Percentiles rank a stretch among this genome's conserved stretches.
phyloP scores from a whole-genome alignment of 2,113 vertebrate genomes.

The Hylia prasina region DNA sequence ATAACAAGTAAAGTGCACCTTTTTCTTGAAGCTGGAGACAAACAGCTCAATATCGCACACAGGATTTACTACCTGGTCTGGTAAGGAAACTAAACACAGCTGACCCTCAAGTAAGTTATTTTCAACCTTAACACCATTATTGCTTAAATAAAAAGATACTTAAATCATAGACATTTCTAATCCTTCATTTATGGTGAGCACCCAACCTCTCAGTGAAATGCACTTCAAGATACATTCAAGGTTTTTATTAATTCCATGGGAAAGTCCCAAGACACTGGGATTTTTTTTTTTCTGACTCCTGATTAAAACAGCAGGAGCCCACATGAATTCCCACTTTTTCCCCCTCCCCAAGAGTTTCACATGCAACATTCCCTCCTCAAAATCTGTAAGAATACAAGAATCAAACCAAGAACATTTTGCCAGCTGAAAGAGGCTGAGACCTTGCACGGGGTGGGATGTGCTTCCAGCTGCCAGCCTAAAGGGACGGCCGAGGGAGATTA shows the following conservation, averaged over 20 bases:
- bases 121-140: background rate
- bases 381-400: background rate
- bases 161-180: background rate
- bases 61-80: background rate
- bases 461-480: slow-evolving; percentile 30
- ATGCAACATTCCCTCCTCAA: background rate
- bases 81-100: background rate
- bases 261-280: background rate
- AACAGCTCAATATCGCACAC: background rate
- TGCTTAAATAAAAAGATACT: background rate
- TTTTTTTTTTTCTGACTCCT: background rate
- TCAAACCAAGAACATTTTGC: background rate
- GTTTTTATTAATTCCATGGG: background rate
- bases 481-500: background rate
- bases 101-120: background rate
- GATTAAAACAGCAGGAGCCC: background rate
- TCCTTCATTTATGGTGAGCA: background rate
- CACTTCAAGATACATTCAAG: background rate
- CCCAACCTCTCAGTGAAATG: background rate
- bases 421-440: background rate
- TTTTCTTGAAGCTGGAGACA: background rate
- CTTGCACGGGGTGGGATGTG: background rate
- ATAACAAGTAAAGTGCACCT: background rate
- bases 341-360: background rate
- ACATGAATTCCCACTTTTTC: background rate